Base-by-base conservation (phyloP, 1,140 invertebrate genomes). In the Andricus grossulariae region DNA sequence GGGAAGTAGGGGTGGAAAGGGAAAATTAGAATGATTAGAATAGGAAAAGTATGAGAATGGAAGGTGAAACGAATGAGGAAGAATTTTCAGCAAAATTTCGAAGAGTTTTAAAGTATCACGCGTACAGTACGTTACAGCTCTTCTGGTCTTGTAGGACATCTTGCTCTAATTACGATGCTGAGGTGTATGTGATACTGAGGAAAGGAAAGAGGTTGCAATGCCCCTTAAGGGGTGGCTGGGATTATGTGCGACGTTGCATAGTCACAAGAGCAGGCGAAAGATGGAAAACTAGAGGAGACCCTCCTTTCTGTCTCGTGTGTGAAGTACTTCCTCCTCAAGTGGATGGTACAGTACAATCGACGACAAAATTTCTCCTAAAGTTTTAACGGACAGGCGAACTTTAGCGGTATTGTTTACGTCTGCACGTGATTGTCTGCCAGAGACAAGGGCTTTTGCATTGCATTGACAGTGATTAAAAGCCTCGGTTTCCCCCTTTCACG, bases 341-440 rank as follows among this genome's bases (percentile, higher is more conserved):
- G 52, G n/a, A 54, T 54, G 16, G 18, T 54, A 19, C 10, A 45
- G 57, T 80, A 82, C 77, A 83, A 81, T 82, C 80, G 50, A 52
- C 73, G 75, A 71, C 77, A 80, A 71, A 83, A 79, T 55, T 80
- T 77, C 16, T 19, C n/a, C 39, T 12, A 51, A 50, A 57, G 73
- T 51, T 25, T 60, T 18, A 32, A 21, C 21, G 39, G 54, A 54
- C 70, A 78, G 49, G 55, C 51, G 52, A 76, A 32, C 70, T 49
- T 50, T 18, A 50, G 50, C 21, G 12, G 55, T 49, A 70, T 50
- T 3, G 50, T 45, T 51, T 70, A 21, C 39, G 72, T 66, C 45
- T 74, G 50, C 52, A 50, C 32, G 60, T 71, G 73, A 73, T 72
- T 73, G 72, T 76, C 50, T 51, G 39, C 55, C 39, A 66, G 18